phyloP scores from a whole-genome alignment of 2,797 vertebrate species.

The Channa striata region DNA sequence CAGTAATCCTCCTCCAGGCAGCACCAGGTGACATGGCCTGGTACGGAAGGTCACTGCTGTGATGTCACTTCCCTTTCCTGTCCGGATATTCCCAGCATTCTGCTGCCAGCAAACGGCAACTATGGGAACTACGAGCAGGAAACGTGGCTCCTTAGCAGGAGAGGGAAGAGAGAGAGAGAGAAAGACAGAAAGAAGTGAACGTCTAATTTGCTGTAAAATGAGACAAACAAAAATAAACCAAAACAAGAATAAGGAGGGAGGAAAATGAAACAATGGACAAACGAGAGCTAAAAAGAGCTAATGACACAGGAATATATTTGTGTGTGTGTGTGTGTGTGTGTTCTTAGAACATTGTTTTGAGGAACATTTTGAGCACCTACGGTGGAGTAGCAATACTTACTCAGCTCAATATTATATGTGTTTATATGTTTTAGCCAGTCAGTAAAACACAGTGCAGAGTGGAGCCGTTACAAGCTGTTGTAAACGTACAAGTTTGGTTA shows the following conservation, averaged over 20 bases:
- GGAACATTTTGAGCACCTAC: no score
- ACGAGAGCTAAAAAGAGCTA: background rate
- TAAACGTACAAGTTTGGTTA: no score
- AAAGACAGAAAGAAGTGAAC: conserved; percentile 16
- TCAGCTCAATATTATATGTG: no score
- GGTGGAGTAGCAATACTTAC: no score
- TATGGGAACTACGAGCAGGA: conserved; percentile 85
- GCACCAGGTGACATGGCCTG: conserved; percentile 84
- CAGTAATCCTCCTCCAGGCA: conserved; percentile 50
- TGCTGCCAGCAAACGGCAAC: conserved; percentile 82
- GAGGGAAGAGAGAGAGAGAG: conserved; percentile 19
- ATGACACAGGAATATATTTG: conserved; percentile 2
- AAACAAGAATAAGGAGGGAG: background rate
- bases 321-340: conserved; percentile 1
- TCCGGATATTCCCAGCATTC: conserved; percentile 90
- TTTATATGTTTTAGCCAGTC: no score
- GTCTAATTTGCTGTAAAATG: conserved; percentile 51
- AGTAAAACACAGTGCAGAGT: no score
- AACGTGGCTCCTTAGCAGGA: conserved; percentile 75
- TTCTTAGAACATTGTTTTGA: conserved; percentile 26
- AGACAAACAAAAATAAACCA: background rate
- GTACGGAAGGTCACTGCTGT: conserved; percentile 84
- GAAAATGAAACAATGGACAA: background rate
- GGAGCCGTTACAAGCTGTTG: no score
- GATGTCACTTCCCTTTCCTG: conserved; percentile 87